A percentile compares a stretch with the other conserved stretches of the same genome.
phyloP scores from a whole-genome alignment of 2,888 invertebrate species.

The Ernsta delagoae region DNA sequence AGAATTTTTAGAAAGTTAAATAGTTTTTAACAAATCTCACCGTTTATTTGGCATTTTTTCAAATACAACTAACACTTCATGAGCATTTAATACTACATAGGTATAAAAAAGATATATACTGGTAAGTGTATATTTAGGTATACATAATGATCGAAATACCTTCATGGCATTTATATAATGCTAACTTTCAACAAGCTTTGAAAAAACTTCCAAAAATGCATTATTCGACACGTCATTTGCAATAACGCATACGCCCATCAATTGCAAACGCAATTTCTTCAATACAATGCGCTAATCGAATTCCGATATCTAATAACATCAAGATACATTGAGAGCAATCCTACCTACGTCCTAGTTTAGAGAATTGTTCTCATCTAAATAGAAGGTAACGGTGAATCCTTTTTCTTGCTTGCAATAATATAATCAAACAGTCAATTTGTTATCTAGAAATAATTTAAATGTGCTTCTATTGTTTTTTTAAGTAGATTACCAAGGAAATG shows the following conservation, averaged over 20 bases:
- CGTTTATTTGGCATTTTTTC: neutral
- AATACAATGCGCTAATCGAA: conserved; percentile 78
- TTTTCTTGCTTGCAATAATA: conserved; percentile 22
- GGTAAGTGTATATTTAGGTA: too few species aligned
- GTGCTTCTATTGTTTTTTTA: conserved; percentile 8
- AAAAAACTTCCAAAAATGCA: conserved; percentile 6
- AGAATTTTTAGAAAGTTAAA: conserved; percentile 53
- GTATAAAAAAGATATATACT: too few species aligned
- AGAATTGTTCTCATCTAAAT: conserved; percentile 36
- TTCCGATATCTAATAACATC: conserved; percentile 47
- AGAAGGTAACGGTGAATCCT: conserved; percentile 35
- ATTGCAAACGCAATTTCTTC: conserved; percentile 60
- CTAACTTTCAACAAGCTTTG: too few species aligned
- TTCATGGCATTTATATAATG: too few species aligned
- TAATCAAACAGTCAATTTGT: conserved; percentile 8
- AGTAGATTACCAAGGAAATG: neutral
- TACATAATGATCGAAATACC: too few species aligned
- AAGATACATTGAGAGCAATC: conserved; percentile 34
- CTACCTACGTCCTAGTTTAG: conserved; percentile 34
- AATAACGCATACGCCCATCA: conserved; percentile 60
- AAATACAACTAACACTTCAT: too few species aligned
- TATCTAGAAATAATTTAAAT: too few species aligned
- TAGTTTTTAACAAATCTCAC: conserved; percentile 18
- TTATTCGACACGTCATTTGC: conserved; percentile 53
- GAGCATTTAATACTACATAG: too few species aligned